Conservation (phyloP, 2,888 invertebrate species). For the Acronicta leporina region DNA sequence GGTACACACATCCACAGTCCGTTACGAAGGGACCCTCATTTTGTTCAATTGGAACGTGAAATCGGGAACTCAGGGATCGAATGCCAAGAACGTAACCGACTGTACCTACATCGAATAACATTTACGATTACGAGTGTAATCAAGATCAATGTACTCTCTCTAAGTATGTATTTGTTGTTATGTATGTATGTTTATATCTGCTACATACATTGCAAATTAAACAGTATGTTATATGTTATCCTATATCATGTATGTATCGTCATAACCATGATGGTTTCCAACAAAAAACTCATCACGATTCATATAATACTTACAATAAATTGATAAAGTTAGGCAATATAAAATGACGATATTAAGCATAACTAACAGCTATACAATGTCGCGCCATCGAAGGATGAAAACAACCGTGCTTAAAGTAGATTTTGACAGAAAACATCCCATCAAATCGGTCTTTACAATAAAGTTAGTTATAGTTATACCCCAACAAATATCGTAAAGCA, state of each 20-base stretch:
- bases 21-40: constrained; percentile 42
- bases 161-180: neutral
- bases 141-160: neutral
- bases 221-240: too few species aligned
- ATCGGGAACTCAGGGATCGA: constrained; percentile 9
- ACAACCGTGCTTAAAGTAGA: neutral
- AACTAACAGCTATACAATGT: constrained; percentile 12
- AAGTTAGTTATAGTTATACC: constrained; percentile 20
- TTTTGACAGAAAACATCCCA: constrained; percentile 26
- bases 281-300: too few species aligned
- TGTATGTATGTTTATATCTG: too few species aligned
- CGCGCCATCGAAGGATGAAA: constrained; percentile 2
- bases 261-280: neutral
- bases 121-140: neutral
- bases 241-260: too few species aligned
- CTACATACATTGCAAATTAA: too few species aligned
- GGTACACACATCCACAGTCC: constrained; percentile 11
- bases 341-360: neutral
- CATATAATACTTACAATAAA: neutral
- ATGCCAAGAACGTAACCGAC: neutral
- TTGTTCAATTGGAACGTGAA: constrained; percentile 35
- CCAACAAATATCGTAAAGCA: constrained; percentile 34
- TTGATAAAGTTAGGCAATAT: neutral
- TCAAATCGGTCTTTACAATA: constrained; percentile 21
- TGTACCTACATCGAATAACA: neutral